phyloP scores from a whole-genome alignment of 2,888 invertebrate species.

The Eumacrocentrus americanus region DNA sequence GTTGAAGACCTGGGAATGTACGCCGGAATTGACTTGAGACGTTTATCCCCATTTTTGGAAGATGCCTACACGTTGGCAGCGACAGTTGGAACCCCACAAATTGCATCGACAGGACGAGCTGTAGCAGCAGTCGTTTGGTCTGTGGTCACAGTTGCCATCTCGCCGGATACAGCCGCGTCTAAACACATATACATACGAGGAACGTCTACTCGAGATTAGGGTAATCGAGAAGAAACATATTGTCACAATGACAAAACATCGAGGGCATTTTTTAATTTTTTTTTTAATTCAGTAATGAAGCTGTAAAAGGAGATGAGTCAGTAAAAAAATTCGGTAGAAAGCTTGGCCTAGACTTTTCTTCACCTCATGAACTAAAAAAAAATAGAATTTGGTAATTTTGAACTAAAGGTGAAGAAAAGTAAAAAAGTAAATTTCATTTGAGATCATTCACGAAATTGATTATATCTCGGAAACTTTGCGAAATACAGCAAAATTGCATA shows the following conservation, averaged over 20 bases:
- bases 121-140: conserved; percentile 85
- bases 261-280: conserved; percentile 1
- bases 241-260: conserved; percentile 39
- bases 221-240: conserved; percentile 48
- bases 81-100: conserved; percentile 87
- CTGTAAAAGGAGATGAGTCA: too few relatives aligned
- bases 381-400: too few relatives aligned
- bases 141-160: conserved; percentile 83
- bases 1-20: conserved; percentile 1
- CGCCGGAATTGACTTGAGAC: conserved; percentile 42
- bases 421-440: too few relatives aligned
- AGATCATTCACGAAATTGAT: too few relatives aligned
- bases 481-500: too few relatives aligned
- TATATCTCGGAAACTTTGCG: too few relatives aligned
- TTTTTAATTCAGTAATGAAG: too few relatives aligned
- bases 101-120: conserved; percentile 87
- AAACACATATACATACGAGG: conserved; percentile 83
- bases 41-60: conserved; percentile 85
- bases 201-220: conserved; percentile 70
- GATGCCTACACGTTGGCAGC: conserved; percentile 86
- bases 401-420: neutral
- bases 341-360: too few relatives aligned
- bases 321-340: too few relatives aligned
- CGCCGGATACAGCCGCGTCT: conserved; percentile 82
- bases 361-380: too few relatives aligned